These are phyloP conservation scores for Coptotermes formosanus DNA, from an alignment of 1,140 invertebrate species.

Conservation along the genomic window DNA sequence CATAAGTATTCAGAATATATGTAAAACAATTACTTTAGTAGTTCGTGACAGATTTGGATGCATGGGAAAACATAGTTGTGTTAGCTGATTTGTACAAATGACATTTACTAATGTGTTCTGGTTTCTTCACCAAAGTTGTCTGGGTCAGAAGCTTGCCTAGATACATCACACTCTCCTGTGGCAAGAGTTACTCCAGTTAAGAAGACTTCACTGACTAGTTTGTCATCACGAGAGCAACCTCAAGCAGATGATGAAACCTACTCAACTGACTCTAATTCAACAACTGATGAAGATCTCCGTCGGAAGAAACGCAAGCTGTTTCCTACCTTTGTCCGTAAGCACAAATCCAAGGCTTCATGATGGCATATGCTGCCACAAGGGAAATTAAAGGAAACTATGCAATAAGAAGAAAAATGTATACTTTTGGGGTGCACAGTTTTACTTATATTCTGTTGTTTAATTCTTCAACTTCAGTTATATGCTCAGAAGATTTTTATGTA, in stretches of 20 bases:
- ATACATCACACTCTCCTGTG: background rate
- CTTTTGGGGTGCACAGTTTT: constrained; percentile 3
- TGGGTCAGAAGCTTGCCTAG: constrained; percentile 24
- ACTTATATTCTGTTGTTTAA: background rate
- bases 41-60: too few relatives aligned
- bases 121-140: constrained; percentile 20
- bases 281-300: constrained; percentile 48
- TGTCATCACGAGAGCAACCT: constrained; percentile 15
- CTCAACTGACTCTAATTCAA: constrained; percentile 56
- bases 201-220: constrained; percentile 14
- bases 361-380: background rate
- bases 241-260: constrained; percentile 44
- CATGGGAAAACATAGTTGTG: too few relatives aligned
- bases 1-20: too few relatives aligned
- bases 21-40: too few relatives aligned
- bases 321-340: constrained; percentile 37
- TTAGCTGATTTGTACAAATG: too few relatives aligned
- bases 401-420: background rate
- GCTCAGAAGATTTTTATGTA: background rate
- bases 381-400: background rate
- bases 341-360: constrained; percentile 32
- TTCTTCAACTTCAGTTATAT: background rate
- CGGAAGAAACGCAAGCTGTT: constrained; percentile 50
- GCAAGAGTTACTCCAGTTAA: constrained; percentile 13
- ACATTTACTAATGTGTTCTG: background rate